A percentile compares a stretch with the other conserved stretches of the same genome.
Conservation (phyloP, 2,113 vertebrate genomes). For the Struthidea cinerea region DNA sequence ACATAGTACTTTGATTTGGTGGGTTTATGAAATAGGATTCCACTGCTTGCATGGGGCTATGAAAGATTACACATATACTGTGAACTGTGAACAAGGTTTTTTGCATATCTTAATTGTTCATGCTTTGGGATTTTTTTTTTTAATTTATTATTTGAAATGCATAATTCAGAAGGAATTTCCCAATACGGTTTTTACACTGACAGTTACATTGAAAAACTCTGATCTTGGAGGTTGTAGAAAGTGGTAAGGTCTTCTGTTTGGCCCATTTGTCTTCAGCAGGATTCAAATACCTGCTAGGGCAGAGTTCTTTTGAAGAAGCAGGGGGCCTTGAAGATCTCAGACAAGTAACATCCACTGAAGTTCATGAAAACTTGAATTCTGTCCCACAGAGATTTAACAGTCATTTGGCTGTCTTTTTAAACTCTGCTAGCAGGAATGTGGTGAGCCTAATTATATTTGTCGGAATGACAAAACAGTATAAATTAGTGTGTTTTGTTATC, state of each 20-base stretch:
- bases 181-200: background rate
- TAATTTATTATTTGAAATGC: background rate
- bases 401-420: background rate
- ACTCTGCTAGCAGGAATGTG: background rate
- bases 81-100: background rate
- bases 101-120: background rate
- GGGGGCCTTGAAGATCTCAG: background rate
- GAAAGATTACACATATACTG: background rate
- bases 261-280: background rate
- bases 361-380: background rate
- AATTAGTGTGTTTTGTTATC: background rate
- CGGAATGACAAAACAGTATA: background rate
- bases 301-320: background rate
- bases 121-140: background rate
- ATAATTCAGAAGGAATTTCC: background rate
- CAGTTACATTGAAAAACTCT: background rate
- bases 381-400: background rate
- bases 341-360: background rate
- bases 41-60: background rate
- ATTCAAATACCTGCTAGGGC: background rate
- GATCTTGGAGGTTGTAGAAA: background rate
- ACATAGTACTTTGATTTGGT: background rate
- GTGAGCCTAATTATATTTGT: background rate
- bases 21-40: background rate
- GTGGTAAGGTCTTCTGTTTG: background rate